phyloP scores from a whole-genome alignment of 2,888 invertebrate genomes.

The Parnassius glacialis region DNA sequence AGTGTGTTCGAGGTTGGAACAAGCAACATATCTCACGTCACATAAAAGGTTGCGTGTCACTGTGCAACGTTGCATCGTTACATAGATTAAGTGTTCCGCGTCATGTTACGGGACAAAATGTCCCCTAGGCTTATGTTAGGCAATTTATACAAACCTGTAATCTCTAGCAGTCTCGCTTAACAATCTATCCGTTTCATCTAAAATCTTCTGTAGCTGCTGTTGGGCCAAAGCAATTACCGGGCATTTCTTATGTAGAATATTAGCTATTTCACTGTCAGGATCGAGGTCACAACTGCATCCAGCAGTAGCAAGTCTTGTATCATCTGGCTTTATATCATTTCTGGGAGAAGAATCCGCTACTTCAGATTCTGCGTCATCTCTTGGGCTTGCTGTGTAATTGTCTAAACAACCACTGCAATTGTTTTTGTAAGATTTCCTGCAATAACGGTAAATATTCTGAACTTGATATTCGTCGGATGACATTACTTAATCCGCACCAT shows the following conservation, averaged over 20 bases:
- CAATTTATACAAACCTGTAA: slow-evolving; percentile 49
- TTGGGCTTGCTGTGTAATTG: slow-evolving; percentile 38
- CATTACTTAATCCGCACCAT: slow-evolving; percentile 38
- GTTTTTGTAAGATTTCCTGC: slow-evolving; percentile 63
- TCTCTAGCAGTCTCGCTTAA: slow-evolving; percentile 55
- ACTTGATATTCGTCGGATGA: slow-evolving; percentile 62
- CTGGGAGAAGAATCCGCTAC: slow-evolving; percentile 31
- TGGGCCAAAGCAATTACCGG: slow-evolving; percentile 67
- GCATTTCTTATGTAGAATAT: slow-evolving; percentile 68
- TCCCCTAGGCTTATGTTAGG: too few species aligned
- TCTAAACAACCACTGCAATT: slow-evolving; percentile 43
- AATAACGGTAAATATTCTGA: slow-evolving; percentile 62
- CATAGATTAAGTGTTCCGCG: too few species aligned
- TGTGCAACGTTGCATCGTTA: too few species aligned
- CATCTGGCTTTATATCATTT: slow-evolving; percentile 33
- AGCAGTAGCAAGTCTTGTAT: slow-evolving; percentile 28
- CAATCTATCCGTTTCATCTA: slow-evolving; percentile 63
- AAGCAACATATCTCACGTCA: too few species aligned
- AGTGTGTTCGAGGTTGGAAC: too few species aligned
- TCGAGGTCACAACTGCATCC: slow-evolving; percentile 60
- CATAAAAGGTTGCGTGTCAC: too few species aligned
- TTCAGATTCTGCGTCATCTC: slow-evolving; percentile 39
- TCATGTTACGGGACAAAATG: too few species aligned
- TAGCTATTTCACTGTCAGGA: slow-evolving; percentile 58
- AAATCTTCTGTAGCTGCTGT: slow-evolving; percentile 58